Evolutionary conservation across 2,888 invertebrate genomes (phyloP).

Genomic region (Cheiracanthium punctorium): DNA sequence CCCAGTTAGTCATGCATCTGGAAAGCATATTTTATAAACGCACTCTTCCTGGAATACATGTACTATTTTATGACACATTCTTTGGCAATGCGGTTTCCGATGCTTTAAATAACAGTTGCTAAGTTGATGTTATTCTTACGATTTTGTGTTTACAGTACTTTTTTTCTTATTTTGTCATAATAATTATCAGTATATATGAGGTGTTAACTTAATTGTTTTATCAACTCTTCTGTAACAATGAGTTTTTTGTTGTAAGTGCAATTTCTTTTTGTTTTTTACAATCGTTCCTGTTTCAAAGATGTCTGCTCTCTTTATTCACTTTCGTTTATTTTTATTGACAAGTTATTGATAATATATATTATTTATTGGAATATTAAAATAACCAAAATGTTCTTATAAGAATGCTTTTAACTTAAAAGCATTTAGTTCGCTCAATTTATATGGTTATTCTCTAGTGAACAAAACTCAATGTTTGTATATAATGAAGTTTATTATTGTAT

Average conservation of each 20-base stretch:
- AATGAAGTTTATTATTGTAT: too few relatives aligned
- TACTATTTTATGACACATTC: too few relatives aligned
- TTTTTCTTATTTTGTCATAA: not conserved
- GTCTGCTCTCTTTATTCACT: not conserved
- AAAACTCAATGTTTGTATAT: too few relatives aligned
- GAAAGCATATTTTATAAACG: too few relatives aligned
- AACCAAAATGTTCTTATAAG: too few relatives aligned
- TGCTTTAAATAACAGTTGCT: not conserved
- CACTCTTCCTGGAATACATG: too few relatives aligned
- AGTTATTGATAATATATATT: too few relatives aligned
- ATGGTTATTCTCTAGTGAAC: too few relatives aligned
- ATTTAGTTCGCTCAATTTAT: too few relatives aligned
- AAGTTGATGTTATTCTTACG: not conserved
- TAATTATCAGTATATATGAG: not conserved
- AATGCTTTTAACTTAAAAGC: too few relatives aligned
- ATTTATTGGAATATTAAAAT: too few relatives aligned
- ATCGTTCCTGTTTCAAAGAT: not conserved
- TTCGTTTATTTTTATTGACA: not conserved
- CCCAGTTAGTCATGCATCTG: too few relatives aligned
- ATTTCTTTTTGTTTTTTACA: not conserved
- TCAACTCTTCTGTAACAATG: conserved; percentile 16
- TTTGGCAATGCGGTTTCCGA: not conserved
- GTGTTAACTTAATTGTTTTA: not conserved
- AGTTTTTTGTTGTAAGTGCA: conserved; percentile 65
- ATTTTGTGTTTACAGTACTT: not conserved